Evolutionary conservation across 2,888 invertebrate genomes (phyloP), one percentile per base, ranked within the genome.

Genomic region (Altica lythri): DNA sequence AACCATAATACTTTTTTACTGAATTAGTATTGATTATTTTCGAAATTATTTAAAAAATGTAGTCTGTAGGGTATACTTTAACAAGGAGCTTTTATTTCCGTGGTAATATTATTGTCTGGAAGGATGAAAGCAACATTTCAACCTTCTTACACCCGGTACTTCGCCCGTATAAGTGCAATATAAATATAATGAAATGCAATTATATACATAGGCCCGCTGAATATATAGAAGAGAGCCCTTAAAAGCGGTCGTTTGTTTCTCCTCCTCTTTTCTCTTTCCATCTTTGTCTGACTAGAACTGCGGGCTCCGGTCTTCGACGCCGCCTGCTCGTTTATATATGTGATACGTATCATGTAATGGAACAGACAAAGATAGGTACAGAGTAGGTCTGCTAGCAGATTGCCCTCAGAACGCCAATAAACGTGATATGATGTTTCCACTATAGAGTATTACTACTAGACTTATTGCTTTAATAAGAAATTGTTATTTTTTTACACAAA

Each of bases 151-250:
- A n/a, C 14, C 43, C 6, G 17, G 5, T 46, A 18, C 10, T 8
- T 30, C 30, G 29, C 49, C 49, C 49, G 40, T 49, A 49, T 49
- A 42, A 49, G 49, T 40, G 49, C 40, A 49, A 49, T 49, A 49
- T 49, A 49, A 49, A 49, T 32, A 49, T 40, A 49, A 37, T 40
- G 49, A 42, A 42, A 49, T 40, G 19, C 40, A 49, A 22, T 49
- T 32, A 49, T 49, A 49, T 40, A 40, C 37, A 38, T 45, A 49
- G 27, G 40, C 49, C 40, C 40, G 49, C 10, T 32, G 30, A 40
- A 40, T 49, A 38, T 38, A 34, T 34, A 44, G 19, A n/a, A n/a
- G n/a, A 38, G 52, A 53, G 32, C 52, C 52, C 52, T 53, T 53
- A 53, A 45, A 53, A 53, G 45, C 27, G 52, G 46, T 45, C 45